A percentile compares a stretch with the other conserved stretches of the same genome.
These are phyloP conservation scores for Hepsetus odoe DNA, from an alignment of 2,113 vertebrate species.

Conservation along the genomic window DNA sequence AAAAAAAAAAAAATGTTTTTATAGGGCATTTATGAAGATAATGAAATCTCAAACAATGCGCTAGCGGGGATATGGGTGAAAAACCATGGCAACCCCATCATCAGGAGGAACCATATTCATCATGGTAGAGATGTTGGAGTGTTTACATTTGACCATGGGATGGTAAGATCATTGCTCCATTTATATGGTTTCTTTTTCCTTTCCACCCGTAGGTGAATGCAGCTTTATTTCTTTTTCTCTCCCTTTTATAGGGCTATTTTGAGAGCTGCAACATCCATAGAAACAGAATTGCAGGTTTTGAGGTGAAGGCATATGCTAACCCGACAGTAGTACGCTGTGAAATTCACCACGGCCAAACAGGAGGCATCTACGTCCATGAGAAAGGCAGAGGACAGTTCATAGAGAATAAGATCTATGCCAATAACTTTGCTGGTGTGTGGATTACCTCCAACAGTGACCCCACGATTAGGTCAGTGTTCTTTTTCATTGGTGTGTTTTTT, in stretches of 20 bases:
- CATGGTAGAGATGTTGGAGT: conserved; percentile 97
- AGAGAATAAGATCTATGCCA: conserved; percentile 99
- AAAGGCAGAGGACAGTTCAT: conserved; percentile 99
- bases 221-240: conserved; percentile 33
- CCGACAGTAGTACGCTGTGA: conserved; percentile 97
- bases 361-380: conserved; percentile 98
- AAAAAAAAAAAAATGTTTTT: conserved; percentile 6
- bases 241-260: conserved; percentile 94
- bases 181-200: conserved; percentile 13
- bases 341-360: conserved; percentile 98
- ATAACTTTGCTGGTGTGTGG: conserved; percentile 99
- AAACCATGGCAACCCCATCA: conserved; percentile 99
- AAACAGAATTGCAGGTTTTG: conserved; percentile 98
- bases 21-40: conserved; percentile 98
- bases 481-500: neutral
- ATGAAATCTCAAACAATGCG: conserved; percentile 99
- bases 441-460: conserved; percentile 99
- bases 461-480: conserved; percentile 87
- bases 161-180: conserved; percentile 77
- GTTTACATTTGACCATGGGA: conserved; percentile 99
- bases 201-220: neutral
- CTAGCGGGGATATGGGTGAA: conserved; percentile 99
- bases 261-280: conserved; percentile 99
- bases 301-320: conserved; percentile 98
- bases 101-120: conserved; percentile 98